phyloP scores from a whole-genome alignment of 2,113 vertebrate species.

The Budorcas taxicolor region DNA sequence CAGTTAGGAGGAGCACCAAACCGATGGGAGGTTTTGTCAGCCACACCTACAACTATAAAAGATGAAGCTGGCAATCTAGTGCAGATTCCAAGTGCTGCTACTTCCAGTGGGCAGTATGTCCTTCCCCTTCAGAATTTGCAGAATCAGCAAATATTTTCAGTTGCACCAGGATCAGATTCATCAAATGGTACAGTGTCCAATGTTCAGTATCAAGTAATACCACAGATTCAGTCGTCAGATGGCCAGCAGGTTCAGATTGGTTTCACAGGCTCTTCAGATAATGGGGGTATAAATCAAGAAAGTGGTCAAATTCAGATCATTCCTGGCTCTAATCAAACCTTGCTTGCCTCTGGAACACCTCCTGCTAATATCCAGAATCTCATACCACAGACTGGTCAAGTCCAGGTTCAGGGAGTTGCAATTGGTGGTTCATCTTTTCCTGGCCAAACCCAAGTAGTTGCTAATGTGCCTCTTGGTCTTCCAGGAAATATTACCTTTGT shows the following conservation, averaged over 20 bases:
- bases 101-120: constrained; percentile 98
- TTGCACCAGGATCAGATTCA: constrained; percentile 92
- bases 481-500: constrained; percentile 99
- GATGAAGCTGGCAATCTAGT: constrained; percentile 95
- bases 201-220: constrained; percentile 99
- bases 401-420: constrained; percentile 96
- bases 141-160: constrained; percentile 96
- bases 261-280: constrained; percentile 92
- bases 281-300: constrained; percentile 93
- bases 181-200: constrained; percentile 96
- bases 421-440: constrained; percentile 93
- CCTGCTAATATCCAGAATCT: constrained; percentile 94
- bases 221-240: constrained; percentile 96
- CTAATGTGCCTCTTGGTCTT: constrained; percentile 96
- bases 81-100: constrained; percentile 93
- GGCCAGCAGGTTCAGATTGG: constrained; percentile 94
- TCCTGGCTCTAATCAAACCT: constrained; percentile 91
- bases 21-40: constrained; percentile 95
- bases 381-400: constrained; percentile 93
- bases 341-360: constrained; percentile 88
- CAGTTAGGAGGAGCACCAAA: constrained; percentile 92
- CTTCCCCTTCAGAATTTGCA: constrained; percentile 98
- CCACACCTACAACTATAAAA: constrained; percentile 88
- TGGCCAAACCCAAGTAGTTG: constrained; percentile 97
- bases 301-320: constrained; percentile 97